A percentile compares a stretch with the other conserved stretches of the same genome.
phyloP scores from a whole-genome alignment of 2,888 invertebrate species.

The Leucoma salicis region DNA sequence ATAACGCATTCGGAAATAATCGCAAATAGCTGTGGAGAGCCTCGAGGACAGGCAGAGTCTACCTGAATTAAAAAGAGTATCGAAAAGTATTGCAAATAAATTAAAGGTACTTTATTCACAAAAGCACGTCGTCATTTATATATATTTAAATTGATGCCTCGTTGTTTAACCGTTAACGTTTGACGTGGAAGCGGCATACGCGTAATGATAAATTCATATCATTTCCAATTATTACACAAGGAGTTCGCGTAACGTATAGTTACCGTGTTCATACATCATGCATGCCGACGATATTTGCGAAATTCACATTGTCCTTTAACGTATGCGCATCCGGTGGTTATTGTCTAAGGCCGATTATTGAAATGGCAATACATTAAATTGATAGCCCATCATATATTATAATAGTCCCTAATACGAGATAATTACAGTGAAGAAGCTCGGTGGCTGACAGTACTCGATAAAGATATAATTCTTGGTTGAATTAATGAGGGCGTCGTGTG shows the following conservation, averaged over 20 bases:
- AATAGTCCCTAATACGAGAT: slow-evolving; percentile 67
- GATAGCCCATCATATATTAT: slow-evolving; percentile 61
- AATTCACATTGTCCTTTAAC: slow-evolving; percentile 44
- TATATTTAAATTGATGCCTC: slow-evolving; percentile 27
- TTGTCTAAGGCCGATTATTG: slow-evolving; percentile 68
- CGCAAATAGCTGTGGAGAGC: slow-evolving; percentile 68
- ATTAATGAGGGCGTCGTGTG: slow-evolving; percentile 58
- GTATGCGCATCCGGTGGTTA: slow-evolving; percentile 48
- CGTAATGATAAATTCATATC: slow-evolving; percentile 46
- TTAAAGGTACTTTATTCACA: slow-evolving; percentile 34
- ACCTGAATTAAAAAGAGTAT: slow-evolving; percentile 59
- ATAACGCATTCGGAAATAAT: slow-evolving; percentile 77
- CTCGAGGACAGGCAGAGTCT: slow-evolving; percentile 50
- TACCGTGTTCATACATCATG: slow-evolving; percentile 47
- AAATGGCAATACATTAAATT: slow-evolving; percentile 66
- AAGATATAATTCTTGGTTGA: slow-evolving; percentile 67
- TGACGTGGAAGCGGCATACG: slow-evolving; percentile 25
- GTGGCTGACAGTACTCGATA: slow-evolving; percentile 57
- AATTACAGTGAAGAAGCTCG: slow-evolving; percentile 63
- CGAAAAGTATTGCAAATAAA: slow-evolving; percentile 51
- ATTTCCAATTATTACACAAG: slow-evolving; percentile 40
- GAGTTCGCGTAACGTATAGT: slow-evolving; percentile 36
- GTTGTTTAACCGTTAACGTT: slow-evolving; percentile 9
- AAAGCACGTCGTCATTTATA: slow-evolving; percentile 9
- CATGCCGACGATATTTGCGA: slow-evolving; percentile 50